Percentiles rank a stretch among this genome's conserved stretches.
phyloP scores from a whole-genome alignment of 1,140 invertebrate genomes.

The Drosophila grimshawi region DNA sequence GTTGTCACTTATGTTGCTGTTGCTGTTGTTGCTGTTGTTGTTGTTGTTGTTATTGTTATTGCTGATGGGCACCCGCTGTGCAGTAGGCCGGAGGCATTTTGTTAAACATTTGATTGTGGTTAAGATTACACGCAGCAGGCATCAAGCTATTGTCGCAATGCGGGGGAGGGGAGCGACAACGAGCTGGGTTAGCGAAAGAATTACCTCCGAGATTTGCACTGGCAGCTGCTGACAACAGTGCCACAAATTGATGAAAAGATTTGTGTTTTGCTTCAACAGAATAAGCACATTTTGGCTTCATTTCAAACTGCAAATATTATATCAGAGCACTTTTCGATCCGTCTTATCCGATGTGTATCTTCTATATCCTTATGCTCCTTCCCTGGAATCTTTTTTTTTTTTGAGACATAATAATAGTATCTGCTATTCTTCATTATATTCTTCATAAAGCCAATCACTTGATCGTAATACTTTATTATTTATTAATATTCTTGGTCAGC shows the following conservation, averaged over 20 bases:
- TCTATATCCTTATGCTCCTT: no score
- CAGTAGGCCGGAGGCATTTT: constrained; percentile 50
- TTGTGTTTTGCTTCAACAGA: neutral
- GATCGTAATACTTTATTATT: no score
- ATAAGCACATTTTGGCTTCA: neutral
- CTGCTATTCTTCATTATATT: no score
- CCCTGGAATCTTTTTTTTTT: no score
- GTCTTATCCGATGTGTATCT: no score
- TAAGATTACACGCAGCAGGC: constrained; percentile 51
- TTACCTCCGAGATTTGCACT: constrained; percentile 5
- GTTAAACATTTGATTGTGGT: constrained; percentile 55
- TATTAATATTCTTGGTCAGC: no score
- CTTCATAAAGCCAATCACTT: no score
- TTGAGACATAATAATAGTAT: no score
- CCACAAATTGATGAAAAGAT: neutral
- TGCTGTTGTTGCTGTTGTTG: constrained; percentile 23
- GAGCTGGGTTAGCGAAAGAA: constrained; percentile 1
- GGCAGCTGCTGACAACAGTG: constrained; percentile 10
- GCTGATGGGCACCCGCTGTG: constrained; percentile 44
- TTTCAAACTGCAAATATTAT: no score
- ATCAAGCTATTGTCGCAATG: neutral
- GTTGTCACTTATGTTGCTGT: constrained; percentile 8
- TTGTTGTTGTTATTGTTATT: constrained; percentile 37
- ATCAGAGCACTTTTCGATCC: no score
- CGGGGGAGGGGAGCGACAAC: no score